phyloP scores from a whole-genome alignment of 2,113 vertebrate species.

The Petrocephalus microphthalmus region DNA sequence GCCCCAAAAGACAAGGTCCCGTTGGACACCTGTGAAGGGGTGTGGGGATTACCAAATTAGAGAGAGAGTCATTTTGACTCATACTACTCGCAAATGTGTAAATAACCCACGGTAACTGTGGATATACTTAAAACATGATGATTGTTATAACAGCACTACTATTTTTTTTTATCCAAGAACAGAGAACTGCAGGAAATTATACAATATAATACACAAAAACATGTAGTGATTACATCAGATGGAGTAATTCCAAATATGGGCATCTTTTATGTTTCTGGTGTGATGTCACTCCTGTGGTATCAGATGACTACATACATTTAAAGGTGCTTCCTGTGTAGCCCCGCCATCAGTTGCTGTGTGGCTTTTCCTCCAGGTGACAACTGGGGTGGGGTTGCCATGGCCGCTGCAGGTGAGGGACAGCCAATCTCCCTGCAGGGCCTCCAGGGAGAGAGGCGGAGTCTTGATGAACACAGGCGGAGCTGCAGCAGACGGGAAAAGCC shows the following conservation, averaged over 20 bases:
- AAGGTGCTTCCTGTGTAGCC: background rate
- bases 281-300: background rate
- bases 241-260: background rate
- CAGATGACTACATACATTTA: background rate
- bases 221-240: background rate
- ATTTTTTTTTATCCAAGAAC: background rate
- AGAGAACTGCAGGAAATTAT: background rate
- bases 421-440: slow-evolving; percentile 59
- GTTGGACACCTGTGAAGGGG: slow-evolving; percentile 59
- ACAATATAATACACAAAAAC: background rate
- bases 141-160: background rate
- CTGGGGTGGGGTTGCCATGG: slow-evolving; percentile 72
- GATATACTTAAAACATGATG: background rate
- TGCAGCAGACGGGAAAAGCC: slow-evolving; percentile 34
- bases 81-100: background rate
- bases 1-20: slow-evolving; percentile 64
- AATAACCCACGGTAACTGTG: background rate
- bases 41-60: background rate
- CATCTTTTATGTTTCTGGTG: background rate
- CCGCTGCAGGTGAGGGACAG: slow-evolving; percentile 72
- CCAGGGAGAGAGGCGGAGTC: slow-evolving; percentile 65
- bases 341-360: background rate
- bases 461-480: slow-evolving; percentile 75
- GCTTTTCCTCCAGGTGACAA: slow-evolving; percentile 74
- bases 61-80: background rate